A percentile compares a stretch with the other conserved stretches of the same genome.
Conservation (phyloP, 2,113 vertebrate genomes). For the Syngnathus scovelli region DNA sequence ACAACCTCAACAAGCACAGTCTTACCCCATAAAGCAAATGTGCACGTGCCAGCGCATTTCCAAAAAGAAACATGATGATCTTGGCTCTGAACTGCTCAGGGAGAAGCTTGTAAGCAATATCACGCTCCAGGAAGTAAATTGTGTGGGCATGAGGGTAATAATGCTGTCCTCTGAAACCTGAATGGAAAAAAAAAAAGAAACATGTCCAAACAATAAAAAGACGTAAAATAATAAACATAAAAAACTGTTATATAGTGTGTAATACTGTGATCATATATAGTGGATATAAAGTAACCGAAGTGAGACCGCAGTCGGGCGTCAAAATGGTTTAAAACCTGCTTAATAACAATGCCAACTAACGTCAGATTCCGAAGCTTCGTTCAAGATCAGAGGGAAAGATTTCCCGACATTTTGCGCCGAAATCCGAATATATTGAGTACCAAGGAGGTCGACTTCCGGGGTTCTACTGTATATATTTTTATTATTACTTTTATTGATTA, state of each 20-base stretch:
- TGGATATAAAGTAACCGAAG: background rate
- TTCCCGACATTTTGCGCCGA: no score
- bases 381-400: no score
- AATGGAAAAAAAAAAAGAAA: background rate
- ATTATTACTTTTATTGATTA: no score
- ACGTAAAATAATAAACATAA: background rate
- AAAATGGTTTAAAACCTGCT: no score
- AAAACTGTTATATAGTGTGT: background rate
- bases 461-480: no score
- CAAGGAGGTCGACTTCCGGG: no score
- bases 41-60: constrained; percentile 79
- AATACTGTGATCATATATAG: background rate
- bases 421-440: no score
- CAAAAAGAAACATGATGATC: constrained; percentile 85
- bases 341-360: no score
- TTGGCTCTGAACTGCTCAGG: constrained; percentile 80
- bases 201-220: background rate
- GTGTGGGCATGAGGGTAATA: constrained; percentile 82
- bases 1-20: background rate
- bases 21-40: constrained; percentile 74
- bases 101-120: constrained; percentile 51
- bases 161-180: constrained; percentile 78
- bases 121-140: constrained; percentile 72
- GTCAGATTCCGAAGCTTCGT: no score
- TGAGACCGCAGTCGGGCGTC: no score